Percentiles rank a stretch among this genome's conserved stretches.
phyloP scores from a whole-genome alignment of 2,797 vertebrate genomes.

The Siniperca scherzeri region DNA sequence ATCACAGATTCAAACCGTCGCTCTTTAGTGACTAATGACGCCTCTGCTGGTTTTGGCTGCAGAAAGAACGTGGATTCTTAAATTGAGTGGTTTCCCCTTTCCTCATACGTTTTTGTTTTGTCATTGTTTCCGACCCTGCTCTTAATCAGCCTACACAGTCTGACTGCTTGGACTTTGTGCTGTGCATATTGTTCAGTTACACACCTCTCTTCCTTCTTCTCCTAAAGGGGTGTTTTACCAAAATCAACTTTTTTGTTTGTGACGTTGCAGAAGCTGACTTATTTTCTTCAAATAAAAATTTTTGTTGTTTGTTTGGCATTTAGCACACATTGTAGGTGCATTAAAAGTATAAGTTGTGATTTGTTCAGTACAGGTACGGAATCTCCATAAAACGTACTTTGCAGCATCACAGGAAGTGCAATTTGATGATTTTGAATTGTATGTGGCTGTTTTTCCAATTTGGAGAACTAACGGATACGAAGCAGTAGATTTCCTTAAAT shows the following conservation, averaged over 20 bases:
- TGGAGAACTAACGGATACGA: conserved; percentile 15
- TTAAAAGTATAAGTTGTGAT: conserved; percentile 4
- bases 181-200: conserved; percentile 62
- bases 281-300: neutral
- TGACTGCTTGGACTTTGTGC: conserved; percentile 65
- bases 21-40: neutral
- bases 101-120: neutral
- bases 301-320: neutral
- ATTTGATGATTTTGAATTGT: conserved; percentile 11
- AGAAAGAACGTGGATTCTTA: conserved; percentile 34
- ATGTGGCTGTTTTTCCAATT: conserved; percentile 1
- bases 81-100: conserved; percentile 41
- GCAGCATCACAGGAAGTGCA: conserved; percentile 33
- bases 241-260: conserved; percentile 45
- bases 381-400: conserved; percentile 20
- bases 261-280: conserved; percentile 14
- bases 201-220: conserved; percentile 30
- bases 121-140: conserved; percentile 1
- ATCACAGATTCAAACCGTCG: conserved; percentile 30
- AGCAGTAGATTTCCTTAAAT: conserved; percentile 20
- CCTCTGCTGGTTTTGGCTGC: conserved; percentile 16
- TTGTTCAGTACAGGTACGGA: conserved; percentile 38
- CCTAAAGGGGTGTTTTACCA: conserved; percentile 39
- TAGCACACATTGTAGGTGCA: neutral
- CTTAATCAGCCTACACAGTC: conserved; percentile 29